Evolutionary conservation across 2,888 invertebrate species (phyloP), one percentile per base, ranked within the genome.

Genomic region (Polydrusus cervinus): DNA sequence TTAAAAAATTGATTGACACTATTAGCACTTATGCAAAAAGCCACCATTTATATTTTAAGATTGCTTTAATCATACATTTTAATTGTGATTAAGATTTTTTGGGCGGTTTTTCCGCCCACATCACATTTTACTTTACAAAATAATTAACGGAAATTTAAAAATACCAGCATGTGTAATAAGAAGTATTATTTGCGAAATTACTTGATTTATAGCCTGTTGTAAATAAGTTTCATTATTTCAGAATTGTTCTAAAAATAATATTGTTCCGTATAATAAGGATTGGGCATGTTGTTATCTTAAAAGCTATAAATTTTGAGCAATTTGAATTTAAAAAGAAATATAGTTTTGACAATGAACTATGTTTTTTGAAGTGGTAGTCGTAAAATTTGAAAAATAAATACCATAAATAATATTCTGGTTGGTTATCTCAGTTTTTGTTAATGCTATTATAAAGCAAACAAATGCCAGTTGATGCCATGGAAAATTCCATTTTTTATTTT

Each of bases 151-250:
- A 60, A 60, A 60, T 60, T 60, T 60, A 38, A 60, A 60, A 38
- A 60, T 60, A 60, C 14, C 57, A 11, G 13, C 57, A 38, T 60
- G 57, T 60, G 57, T 60, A 60, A 60, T 30, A 47, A 47, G 14
- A 16, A 38, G 57, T 60, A 60, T n/a, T n/a, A n/a, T 60, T 60
- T 60, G 11, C 38, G 57, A 16, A 16, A 18, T 38, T 60, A 60
- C 30, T 20, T 64, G 49, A 64, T 64, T 64, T 64, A 64, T 64
- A 9, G 18, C 47, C 5, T 10, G 64, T 47, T 47, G 64, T 64
- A 64, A 64, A 64, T 64, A 49, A 64, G 47, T 30, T 62, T 45
- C 9, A 64, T 64, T 34, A 47, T 45, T 64, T 64, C n/a, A 18
- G 11, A 60, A 38, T 38, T 18, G 57, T 60, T 60, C 57, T 38